Evolutionary conservation across 2,113 vertebrate genomes (phyloP).

Genomic region (Mirza zaza): DNA sequence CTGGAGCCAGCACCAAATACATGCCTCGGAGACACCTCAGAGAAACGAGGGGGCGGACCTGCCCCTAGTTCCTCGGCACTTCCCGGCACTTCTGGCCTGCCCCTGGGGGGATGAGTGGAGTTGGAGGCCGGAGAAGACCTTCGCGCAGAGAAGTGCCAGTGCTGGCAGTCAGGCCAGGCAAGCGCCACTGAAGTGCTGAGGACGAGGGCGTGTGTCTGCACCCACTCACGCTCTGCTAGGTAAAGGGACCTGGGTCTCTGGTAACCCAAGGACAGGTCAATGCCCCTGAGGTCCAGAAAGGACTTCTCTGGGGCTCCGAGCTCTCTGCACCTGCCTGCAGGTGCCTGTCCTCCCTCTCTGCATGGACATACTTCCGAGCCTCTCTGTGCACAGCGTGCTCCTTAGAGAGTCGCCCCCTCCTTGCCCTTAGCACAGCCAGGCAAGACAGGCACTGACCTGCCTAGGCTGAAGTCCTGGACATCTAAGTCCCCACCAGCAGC

Average conservation of each 20-base stretch:
- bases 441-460: not conserved
- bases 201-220: not conserved
- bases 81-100: not conserved
- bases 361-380: not conserved
- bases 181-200: not conserved
- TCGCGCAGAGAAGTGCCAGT: not conserved
- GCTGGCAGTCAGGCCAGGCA: not conserved
- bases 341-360: not conserved
- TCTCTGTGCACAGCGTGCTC: not conserved
- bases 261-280: not conserved
- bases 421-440: not conserved
- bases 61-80: too few species aligned
- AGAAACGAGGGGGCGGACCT: not conserved
- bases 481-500: not conserved
- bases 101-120: not conserved
- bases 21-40: accelerated
- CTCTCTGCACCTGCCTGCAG: not conserved
- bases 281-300: not conserved
- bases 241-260: not conserved
- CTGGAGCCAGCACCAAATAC: accelerated
- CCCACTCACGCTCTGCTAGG: not conserved
- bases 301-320: not conserved
- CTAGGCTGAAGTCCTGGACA: not conserved
- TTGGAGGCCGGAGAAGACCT: not conserved
- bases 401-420: not conserved